A percentile compares a stretch with the other conserved stretches of the same genome.
These are phyloP conservation scores for Drosophila pseudotalamancana DNA, from an alignment of 2,888 invertebrate species.

Conservation along the genomic window DNA sequence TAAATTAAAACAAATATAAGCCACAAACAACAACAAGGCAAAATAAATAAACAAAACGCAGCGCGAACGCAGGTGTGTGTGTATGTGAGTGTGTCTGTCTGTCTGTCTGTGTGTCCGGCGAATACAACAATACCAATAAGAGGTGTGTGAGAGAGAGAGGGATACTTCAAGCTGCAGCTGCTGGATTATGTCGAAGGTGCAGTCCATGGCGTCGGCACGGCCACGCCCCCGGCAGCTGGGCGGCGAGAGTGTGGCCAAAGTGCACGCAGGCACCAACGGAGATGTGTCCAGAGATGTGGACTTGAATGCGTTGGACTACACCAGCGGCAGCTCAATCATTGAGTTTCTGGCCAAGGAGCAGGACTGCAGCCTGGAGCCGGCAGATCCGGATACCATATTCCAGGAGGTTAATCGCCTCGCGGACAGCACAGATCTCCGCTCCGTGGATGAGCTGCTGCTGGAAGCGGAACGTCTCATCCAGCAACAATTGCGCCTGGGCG, in stretches of 20 bases:
- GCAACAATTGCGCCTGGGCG: constrained; percentile 72
- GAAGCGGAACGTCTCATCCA: constrained; percentile 86
- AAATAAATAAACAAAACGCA: constrained; percentile 41
- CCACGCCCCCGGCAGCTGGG: constrained; percentile 39
- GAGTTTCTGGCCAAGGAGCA: constrained; percentile 84
- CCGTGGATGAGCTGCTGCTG: constrained; percentile 86
- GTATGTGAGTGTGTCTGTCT: background rate
- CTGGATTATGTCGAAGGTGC: constrained; percentile 72
- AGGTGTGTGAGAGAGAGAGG: background rate
- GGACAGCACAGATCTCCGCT: constrained; percentile 84
- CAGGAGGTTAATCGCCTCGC: constrained; percentile 88
- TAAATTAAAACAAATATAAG: background rate
- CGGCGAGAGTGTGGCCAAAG: constrained; percentile 4
- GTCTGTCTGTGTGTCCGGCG: background rate
- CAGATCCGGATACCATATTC: constrained; percentile 89
- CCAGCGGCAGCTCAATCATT: constrained; percentile 82
- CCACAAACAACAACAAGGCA: constrained; percentile 11
- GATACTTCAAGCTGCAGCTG: background rate
- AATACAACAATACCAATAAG: constrained; percentile 8
- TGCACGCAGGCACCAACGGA: background rate
- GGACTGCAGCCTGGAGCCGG: constrained; percentile 79
- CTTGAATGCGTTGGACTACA: constrained; percentile 69
- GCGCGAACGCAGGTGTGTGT: background rate
- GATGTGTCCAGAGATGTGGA: constrained; percentile 21
- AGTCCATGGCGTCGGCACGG: constrained; percentile 35